Conservation (phyloP, 2,797 vertebrate species). For the Stomatorhinus walkeri region DNA sequence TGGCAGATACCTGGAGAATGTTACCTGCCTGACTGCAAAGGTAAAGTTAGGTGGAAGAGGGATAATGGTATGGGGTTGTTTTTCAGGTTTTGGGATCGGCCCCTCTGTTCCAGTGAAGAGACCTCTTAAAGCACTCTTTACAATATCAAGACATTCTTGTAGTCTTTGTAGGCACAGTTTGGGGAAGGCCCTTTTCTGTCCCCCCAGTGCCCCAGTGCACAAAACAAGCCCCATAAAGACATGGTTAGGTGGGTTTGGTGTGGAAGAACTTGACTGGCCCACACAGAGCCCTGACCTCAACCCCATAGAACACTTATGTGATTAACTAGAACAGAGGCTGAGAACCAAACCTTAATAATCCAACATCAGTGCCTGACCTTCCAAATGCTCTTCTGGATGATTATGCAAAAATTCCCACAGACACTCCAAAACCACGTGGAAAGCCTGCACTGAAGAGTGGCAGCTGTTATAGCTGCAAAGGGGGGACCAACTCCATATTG, state of each 20-base stretch:
- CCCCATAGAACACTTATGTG: not conserved
- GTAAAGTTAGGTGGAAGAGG: not conserved
- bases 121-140: not conserved
- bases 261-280: not conserved
- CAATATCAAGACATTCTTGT: not conserved
- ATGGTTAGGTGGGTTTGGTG: not conserved
- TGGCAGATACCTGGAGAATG: not conserved
- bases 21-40: not conserved
- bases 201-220: not conserved
- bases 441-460: not conserved
- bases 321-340: not conserved
- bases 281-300: not conserved
- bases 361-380: not conserved
- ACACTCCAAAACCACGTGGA: not conserved
- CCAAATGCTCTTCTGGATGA: not conserved
- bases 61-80: not conserved
- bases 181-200: not conserved
- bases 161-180: not conserved
- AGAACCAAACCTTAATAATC: not conserved
- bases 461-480: not conserved
- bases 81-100: not conserved
- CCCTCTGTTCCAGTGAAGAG: not conserved
- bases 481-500: not conserved
- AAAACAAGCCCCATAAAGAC: not conserved
- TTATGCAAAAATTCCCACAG: not conserved